These are phyloP conservation scores for Axea sp. DNA, from an alignment of 2,888 invertebrate species.

Conservation along the genomic window DNA sequence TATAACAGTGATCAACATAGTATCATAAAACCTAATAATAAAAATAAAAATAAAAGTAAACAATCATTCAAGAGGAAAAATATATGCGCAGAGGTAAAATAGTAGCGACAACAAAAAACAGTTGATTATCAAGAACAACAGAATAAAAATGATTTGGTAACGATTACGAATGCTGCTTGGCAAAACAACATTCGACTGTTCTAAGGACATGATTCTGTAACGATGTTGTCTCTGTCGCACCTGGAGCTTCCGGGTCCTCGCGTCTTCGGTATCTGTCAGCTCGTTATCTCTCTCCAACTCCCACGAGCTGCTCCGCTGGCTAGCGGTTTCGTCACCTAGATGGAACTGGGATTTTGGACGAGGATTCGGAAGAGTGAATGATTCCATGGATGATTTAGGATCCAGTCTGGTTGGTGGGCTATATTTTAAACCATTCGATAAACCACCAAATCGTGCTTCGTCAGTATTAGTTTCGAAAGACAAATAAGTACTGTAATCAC, in stretches of 20 bases:
- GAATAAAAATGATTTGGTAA: constrained; percentile 44
- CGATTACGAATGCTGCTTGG: constrained; percentile 51
- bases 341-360: constrained; percentile 67
- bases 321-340: constrained; percentile 75
- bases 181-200: constrained; percentile 63
- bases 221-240: constrained; percentile 72
- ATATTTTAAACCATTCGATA: constrained; percentile 53
- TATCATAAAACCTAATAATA: constrained; percentile 5
- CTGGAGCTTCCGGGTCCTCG: constrained; percentile 75
- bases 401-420: constrained; percentile 4
- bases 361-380: constrained; percentile 31
- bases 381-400: constrained; percentile 30
- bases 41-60: constrained; percentile 5
- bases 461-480: constrained; percentile 80
- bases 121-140: constrained; percentile 59
- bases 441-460: constrained; percentile 57
- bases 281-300: constrained; percentile 70
- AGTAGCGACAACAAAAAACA: constrained; percentile 52
- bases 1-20: too few species aligned
- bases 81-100: constrained; percentile 17
- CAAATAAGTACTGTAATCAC: constrained; percentile 89
- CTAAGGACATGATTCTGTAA: constrained; percentile 32
- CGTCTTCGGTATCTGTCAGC: constrained; percentile 69
- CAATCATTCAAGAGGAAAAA: constrained; percentile 6
- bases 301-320: constrained; percentile 69